Percentiles rank a stretch among this genome's conserved stretches.
phyloP scores from a whole-genome alignment of 2,797 vertebrate species.

The Lepus townsendii region DNA sequence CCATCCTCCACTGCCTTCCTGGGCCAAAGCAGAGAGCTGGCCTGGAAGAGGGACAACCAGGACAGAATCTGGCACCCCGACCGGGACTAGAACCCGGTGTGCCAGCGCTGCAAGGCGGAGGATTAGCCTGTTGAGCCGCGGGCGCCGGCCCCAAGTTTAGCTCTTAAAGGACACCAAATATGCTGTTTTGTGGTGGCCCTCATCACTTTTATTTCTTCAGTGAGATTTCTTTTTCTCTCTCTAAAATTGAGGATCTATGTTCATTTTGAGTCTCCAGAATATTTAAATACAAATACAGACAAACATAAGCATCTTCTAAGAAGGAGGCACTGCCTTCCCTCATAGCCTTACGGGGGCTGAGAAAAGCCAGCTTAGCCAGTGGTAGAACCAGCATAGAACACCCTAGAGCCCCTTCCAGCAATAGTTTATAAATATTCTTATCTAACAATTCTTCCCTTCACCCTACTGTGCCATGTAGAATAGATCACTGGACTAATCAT shows the following conservation, averaged over 20 bases:
- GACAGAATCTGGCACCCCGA: too few species aligned
- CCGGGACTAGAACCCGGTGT: too few species aligned
- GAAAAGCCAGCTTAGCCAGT: background rate
- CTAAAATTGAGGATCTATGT: background rate
- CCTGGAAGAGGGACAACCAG: too few species aligned
- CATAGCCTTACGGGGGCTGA: rapidly evolving
- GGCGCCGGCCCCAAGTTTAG: too few species aligned
- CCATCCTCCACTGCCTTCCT: too few species aligned
- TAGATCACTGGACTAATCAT: background rate
- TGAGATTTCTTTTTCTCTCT: background rate
- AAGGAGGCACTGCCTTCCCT: background rate
- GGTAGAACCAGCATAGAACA: background rate
- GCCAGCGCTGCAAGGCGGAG: too few species aligned
- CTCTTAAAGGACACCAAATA: background rate
- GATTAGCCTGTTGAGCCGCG: too few species aligned
- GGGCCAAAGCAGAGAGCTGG: too few species aligned
- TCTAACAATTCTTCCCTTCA: background rate
- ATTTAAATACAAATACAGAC: background rate
- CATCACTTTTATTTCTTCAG: background rate
- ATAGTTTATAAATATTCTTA: too few species aligned
- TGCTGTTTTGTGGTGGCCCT: background rate
- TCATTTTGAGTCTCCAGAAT: background rate
- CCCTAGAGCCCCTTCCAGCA: background rate
- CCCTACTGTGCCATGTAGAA: too few species aligned
- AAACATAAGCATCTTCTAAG: background rate